Percentiles rank a stretch among this genome's conserved stretches.
phyloP scores from a whole-genome alignment of 2,113 vertebrate genomes.

The Pygoscelis adeliae region DNA sequence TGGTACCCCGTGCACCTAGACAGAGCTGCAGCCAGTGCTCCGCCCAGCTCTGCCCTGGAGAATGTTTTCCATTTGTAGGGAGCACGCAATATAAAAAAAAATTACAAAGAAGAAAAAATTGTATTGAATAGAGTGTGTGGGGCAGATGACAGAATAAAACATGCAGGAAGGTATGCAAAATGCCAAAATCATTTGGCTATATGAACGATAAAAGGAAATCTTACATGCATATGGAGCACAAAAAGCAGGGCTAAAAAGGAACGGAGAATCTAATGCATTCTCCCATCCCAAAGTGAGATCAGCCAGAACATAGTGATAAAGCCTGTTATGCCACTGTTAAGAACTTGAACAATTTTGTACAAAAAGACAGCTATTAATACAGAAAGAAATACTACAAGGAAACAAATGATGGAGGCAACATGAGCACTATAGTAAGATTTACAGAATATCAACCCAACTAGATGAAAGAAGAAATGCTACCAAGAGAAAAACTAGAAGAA shows the following conservation, averaged over 20 bases:
- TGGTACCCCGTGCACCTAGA: neutral
- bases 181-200: neutral
- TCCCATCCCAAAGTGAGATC: neutral
- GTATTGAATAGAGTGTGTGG: neutral
- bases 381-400: neutral
- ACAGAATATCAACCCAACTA: neutral
- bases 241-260: neutral
- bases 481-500: neutral
- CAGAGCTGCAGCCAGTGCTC: neutral
- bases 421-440: neutral
- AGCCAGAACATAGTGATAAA: neutral
- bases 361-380: neutral
- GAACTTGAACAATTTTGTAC: neutral
- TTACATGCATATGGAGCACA: neutral
- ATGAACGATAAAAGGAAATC: neutral
- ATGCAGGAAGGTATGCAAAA: neutral
- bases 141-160: neutral
- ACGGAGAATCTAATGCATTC: neutral
- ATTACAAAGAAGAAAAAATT: neutral
- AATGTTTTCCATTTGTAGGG: neutral
- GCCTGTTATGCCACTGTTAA: neutral
- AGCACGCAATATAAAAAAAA: neutral
- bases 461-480: neutral
- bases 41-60: neutral
- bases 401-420: neutral